phyloP scores from a whole-genome alignment of 2,888 invertebrate genomes.

The Melolontha melolontha region DNA sequence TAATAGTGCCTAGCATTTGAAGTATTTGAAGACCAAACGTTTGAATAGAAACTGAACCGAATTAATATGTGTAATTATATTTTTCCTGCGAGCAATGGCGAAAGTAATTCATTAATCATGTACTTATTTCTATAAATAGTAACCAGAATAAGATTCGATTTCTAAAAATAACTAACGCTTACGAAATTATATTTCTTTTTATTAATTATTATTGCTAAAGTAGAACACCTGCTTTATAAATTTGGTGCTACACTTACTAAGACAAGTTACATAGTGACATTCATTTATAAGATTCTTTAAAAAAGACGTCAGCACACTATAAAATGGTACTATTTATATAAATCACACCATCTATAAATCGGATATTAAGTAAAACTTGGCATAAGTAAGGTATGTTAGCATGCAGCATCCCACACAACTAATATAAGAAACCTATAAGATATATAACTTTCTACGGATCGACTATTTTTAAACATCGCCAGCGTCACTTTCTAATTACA shows the following conservation, averaged over 20 bases:
- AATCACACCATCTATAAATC: background rate
- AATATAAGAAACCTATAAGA: slow-evolving; percentile 16
- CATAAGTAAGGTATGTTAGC: background rate
- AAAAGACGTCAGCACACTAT: slow-evolving; percentile 11
- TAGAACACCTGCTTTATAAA: slow-evolving; percentile 33
- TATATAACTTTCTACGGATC: slow-evolving; percentile 8
- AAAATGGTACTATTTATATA: slow-evolving; percentile 4
- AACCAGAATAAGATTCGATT: slow-evolving; percentile 26
- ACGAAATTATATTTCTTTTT: slow-evolving; percentile 33
- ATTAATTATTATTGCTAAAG: slow-evolving; percentile 11
- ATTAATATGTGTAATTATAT: slow-evolving; percentile 13
- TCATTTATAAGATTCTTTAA: slow-evolving; percentile 8
- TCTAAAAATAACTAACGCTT: slow-evolving; percentile 37
- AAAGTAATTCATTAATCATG: slow-evolving; percentile 24
- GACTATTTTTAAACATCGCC: slow-evolving; percentile 1
- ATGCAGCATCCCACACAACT: background rate
- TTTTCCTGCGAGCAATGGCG: slow-evolving; percentile 5
- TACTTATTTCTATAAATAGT: slow-evolving; percentile 26
- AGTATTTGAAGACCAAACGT: background rate
- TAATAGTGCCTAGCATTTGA: too few species aligned
- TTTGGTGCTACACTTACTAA: slow-evolving; percentile 3
- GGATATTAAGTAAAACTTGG: slow-evolving; percentile 14
- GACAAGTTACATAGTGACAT: slow-evolving; percentile 8
- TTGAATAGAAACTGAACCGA: slow-evolving; percentile 21
- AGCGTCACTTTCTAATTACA: slow-evolving; percentile 20